These are phyloP conservation scores for Phylloscopus collybita DNA, from an alignment of 2,797 vertebrate genomes.

Conservation along the genomic window DNA sequence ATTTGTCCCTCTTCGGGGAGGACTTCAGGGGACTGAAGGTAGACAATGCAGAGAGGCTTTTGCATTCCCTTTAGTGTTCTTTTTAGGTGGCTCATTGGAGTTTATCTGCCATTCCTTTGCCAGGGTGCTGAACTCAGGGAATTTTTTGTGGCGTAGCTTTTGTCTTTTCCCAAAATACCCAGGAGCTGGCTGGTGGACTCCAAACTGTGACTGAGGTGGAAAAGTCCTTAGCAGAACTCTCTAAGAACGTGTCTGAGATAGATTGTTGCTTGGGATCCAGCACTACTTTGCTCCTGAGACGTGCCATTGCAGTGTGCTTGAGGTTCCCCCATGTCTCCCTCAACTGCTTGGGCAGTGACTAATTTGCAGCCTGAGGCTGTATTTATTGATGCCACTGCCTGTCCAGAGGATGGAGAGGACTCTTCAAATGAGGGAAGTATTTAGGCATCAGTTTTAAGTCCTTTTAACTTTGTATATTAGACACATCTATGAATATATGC, in stretches of 20 bases:
- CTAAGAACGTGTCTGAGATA: fast-evolving
- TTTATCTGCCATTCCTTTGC: background rate
- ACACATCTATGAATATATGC: constrained; percentile 28
- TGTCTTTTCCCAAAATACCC: background rate
- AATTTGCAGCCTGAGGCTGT: background rate
- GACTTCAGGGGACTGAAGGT: background rate
- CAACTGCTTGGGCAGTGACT: background rate
- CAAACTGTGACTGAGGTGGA: background rate
- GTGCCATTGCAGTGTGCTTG: fast-evolving
- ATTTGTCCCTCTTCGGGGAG: background rate
- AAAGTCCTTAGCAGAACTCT: background rate
- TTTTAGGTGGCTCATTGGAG: background rate
- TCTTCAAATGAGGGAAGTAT: background rate
- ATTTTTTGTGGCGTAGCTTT: background rate
- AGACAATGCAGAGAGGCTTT: background rate
- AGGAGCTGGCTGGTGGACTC: background rate
- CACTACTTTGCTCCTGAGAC: fast-evolving
- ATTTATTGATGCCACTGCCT: background rate
- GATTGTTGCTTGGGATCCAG: background rate
- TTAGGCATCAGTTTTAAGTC: constrained; percentile 14
- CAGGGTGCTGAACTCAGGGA: background rate
- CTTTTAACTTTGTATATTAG: background rate
- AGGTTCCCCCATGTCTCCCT: background rate
- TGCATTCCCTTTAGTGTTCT: background rate
- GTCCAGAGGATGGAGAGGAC: background rate